These are phyloP conservation scores for Achlya flavicornis DNA, from an alignment of 2,888 invertebrate genomes.

Conservation along the genomic window DNA sequence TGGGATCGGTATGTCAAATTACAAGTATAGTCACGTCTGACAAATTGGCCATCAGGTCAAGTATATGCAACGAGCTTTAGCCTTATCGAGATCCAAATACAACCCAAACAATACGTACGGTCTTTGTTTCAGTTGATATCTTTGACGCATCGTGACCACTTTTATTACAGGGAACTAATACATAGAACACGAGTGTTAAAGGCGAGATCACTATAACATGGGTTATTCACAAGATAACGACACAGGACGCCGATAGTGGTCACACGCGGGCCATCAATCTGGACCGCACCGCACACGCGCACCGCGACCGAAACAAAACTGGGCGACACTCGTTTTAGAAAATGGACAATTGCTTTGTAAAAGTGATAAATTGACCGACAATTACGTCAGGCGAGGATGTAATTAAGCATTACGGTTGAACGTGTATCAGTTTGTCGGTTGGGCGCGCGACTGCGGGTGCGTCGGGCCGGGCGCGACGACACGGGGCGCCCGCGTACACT, in stretches of 20 bases:
- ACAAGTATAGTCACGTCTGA: slow-evolving; percentile 45
- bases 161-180: slow-evolving; percentile 46
- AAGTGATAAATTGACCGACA: slow-evolving; percentile 66
- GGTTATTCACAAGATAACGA: slow-evolving; percentile 62
- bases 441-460: slow-evolving; percentile 76
- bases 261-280: slow-evolving; percentile 49
- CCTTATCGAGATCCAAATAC: slow-evolving; percentile 31
- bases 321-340: slow-evolving; percentile 47
- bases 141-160: slow-evolving; percentile 70
- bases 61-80: slow-evolving; percentile 35
- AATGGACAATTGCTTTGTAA: slow-evolving; percentile 59
- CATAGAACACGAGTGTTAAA: slow-evolving; percentile 37
- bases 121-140: slow-evolving; percentile 79
- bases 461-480: slow-evolving; percentile 38
- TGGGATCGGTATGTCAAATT: slow-evolving; percentile 44
- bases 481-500: slow-evolving; percentile 48
- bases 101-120: slow-evolving; percentile 69
- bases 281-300: slow-evolving; percentile 33
- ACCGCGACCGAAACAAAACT: slow-evolving; percentile 46
- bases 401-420: slow-evolving; percentile 74
- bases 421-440: slow-evolving; percentile 79
- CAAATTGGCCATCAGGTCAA: slow-evolving; percentile 50
- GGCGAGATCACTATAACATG: slow-evolving; percentile 66
- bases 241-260: slow-evolving; percentile 49
- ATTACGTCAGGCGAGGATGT: slow-evolving; percentile 73